Evolutionary conservation across 2,113 vertebrate genomes (phyloP), one percentile per base, ranked within the genome.

Genomic region (Tachuris rubrigastra): DNA sequence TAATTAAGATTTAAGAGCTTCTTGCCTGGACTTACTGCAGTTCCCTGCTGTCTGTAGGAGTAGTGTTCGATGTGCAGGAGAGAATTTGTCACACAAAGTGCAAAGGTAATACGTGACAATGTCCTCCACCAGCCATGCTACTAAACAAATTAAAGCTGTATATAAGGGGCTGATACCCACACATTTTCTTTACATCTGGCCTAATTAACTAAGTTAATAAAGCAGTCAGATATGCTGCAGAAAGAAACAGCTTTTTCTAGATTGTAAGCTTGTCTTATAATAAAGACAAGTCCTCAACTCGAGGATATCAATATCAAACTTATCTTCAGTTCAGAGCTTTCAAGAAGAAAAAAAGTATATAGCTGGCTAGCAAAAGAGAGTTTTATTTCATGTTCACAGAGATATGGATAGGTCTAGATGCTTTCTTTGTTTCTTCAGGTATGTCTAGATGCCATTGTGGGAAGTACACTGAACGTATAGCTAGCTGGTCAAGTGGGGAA

Each of bases 1-100:
- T 98, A 98, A 98, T 97, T 97, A 97, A 98, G 95, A 97, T 97
- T 84, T 95, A 96, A 89, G 74, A 62, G 72, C 81, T 90, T 81
- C 63, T 94, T 97, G 78, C 90, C 28, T 91, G 76, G 77, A 74
- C 79, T 94, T 62, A 16, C 28, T 95, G 50, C 79, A 85, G 84
- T 93, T 95, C 89, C 49, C 87, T 49, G 58, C 71, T 94, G 78
- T 79, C 52, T 73, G 60, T 47, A 75, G 53, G 82, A 96, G 93
- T 68, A 91, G 90, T 5, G 2, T 60, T 92, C 56, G 74, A 50
- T 75, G 80, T 69, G 77, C 85, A 12, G 69, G 74, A 96, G 85
- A 92, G 78, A 92, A 56, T 97, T 97, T 96, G 71, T 50, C 96
- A 90, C 85, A 39, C 4, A 3, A 91, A 92, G 41, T 65, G 37